Conservation (phyloP, 2,797 vertebrate species). For the Crocidura indochinensis region DNA sequence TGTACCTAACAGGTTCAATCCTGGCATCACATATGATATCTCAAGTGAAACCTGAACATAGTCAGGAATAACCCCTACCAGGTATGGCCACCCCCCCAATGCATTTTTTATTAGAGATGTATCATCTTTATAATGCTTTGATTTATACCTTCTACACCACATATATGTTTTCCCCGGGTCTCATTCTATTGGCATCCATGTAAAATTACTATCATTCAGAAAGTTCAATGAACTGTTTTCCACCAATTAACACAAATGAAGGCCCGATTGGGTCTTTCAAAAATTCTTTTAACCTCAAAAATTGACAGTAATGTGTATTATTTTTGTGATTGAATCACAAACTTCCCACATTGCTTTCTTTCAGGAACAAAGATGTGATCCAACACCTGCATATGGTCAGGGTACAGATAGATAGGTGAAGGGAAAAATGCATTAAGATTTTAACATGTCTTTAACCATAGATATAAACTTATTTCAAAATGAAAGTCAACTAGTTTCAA, state of each 20-base stretch:
- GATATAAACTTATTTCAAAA: conserved; percentile 25
- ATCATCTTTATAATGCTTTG: no score
- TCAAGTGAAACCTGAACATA: no score
- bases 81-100: no score
- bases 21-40: no score
- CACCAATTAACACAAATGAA: conserved; percentile 20
- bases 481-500: not conserved
- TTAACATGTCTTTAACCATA: not conserved
- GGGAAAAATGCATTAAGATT: not conserved
- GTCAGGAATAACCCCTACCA: no score
- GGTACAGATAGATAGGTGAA: not conserved
- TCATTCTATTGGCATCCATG: no score
- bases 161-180: not conserved
- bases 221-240: conserved; percentile 27
- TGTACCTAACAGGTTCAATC: no score
- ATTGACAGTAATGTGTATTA: not conserved
- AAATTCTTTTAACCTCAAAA: not conserved
- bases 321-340: not conserved
- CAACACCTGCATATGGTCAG: not conserved
- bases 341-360: conserved; percentile 1
- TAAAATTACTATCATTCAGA: not conserved
- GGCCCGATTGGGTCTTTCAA: not conserved
- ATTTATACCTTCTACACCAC: not conserved
- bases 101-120: no score
- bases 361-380: not conserved